phyloP scores from a whole-genome alignment of 2,113 vertebrate genomes.

The Laticauda laticaudata region DNA sequence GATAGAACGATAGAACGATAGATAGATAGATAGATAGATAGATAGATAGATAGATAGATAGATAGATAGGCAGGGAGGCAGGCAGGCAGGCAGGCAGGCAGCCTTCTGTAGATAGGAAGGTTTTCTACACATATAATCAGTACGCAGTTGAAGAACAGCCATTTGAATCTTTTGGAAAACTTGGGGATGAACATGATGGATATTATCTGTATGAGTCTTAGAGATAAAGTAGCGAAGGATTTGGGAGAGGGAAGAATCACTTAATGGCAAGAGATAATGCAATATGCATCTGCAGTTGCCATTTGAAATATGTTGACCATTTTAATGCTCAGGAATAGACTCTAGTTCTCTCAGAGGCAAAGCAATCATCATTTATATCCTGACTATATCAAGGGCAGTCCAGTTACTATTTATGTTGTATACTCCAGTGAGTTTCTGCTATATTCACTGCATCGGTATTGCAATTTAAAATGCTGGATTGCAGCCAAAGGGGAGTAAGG shows the following conservation, averaged over 20 bases:
- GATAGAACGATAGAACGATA: not conserved
- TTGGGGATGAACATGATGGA: not conserved
- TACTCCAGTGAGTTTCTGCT: not conserved
- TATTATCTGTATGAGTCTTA: not conserved
- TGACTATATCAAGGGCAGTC: constrained; percentile 26
- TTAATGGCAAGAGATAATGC: not conserved
- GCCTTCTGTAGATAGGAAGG: not conserved
- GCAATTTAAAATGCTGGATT: constrained; percentile 21
- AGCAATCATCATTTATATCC: constrained; percentile 22
- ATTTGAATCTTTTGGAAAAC: not conserved
- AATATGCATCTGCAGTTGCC: constrained; percentile 6
- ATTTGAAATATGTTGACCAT: constrained; percentile 23
- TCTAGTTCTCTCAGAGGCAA: constrained; percentile 14
- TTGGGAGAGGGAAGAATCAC: not conserved
- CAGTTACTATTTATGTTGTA: constrained; percentile 20
- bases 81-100: not conserved
- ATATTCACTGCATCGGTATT: constrained; percentile 5
- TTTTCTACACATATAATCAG: not conserved
- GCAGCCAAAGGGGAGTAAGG: not conserved
- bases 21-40: not conserved
- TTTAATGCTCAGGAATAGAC: constrained; percentile 20
- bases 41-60: not conserved
- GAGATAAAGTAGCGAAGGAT: not conserved
- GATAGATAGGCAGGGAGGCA: not conserved
- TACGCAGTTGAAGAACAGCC: not conserved